phyloP scores from a whole-genome alignment of 1,140 invertebrate genomes.

The Bacillus rossius region DNA sequence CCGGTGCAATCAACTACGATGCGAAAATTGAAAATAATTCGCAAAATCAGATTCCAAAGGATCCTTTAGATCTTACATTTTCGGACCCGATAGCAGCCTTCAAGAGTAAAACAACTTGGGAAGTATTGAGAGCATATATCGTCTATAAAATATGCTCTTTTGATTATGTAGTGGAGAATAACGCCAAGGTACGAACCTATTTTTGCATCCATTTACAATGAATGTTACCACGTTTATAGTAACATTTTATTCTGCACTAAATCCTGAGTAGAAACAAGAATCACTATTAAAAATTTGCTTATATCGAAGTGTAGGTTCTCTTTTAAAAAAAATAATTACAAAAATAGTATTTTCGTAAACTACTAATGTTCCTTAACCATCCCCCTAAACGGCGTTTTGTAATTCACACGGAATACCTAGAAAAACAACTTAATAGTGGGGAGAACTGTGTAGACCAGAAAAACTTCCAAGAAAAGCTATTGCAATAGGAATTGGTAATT shows the following conservation, averaged over 20 bases:
- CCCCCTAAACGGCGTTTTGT: no score
- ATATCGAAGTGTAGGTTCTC: not conserved
- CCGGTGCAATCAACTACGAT: slow-evolving; percentile 13
- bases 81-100: slow-evolving; percentile 73
- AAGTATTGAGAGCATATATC: slow-evolving; percentile 86
- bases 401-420: no score
- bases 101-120: slow-evolving; percentile 93
- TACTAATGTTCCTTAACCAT: not conserved
- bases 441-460: no score
- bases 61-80: slow-evolving; percentile 85
- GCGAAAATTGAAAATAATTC: slow-evolving; percentile 3
- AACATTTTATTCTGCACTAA: no score
- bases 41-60: slow-evolving; percentile 32
- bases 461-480: no score
- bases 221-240: no score
- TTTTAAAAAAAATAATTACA: not conserved
- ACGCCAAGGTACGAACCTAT: slow-evolving; percentile 73
- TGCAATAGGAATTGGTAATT: no score
- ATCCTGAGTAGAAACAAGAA: not conserved
- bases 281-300: not conserved
- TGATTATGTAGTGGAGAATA: slow-evolving; percentile 88
- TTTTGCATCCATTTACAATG: not conserved
- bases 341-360: not conserved
- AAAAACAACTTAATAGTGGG: no score
- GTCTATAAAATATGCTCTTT: slow-evolving; percentile 92